Evolutionary conservation across 2,797 vertebrate genomes (phyloP).

Genomic region (Notolepis coatsorum): DNA sequence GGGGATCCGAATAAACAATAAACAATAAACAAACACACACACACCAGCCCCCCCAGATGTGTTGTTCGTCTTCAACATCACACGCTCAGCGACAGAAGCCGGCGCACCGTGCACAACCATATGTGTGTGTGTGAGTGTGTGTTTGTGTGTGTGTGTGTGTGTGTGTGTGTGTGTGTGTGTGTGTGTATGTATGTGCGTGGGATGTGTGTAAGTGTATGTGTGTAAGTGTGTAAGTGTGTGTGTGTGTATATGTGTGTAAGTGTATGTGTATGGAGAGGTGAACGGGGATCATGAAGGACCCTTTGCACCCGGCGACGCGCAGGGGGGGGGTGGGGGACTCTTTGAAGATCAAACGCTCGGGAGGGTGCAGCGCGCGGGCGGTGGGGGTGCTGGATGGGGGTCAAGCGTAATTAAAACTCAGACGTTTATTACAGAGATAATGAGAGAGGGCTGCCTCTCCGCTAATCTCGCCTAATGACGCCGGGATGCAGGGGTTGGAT

Average conservation of each 20-base stretch:
- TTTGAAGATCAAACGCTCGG: constrained; percentile 79
- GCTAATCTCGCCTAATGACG: constrained; percentile 75
- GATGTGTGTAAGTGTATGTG: neutral
- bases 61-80: neutral
- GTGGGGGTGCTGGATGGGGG: no score
- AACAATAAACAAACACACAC: neutral
- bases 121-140: constrained; percentile 6
- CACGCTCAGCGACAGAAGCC: neutral
- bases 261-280: constrained; percentile 25
- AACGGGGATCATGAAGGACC: constrained; percentile 36
- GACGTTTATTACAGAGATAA: constrained; percentile 75
- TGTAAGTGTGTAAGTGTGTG: neutral
- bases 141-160: neutral
- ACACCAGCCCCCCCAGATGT: neutral
- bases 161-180: constrained; percentile 1
- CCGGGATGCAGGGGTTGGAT: constrained; percentile 65
- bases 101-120: neutral
- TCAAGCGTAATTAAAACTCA: constrained; percentile 77
- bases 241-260: neutral
- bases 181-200: constrained; percentile 5
- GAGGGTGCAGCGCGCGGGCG: constrained; percentile 53
- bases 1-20: no score
- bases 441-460: constrained; percentile 63
- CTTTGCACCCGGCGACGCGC: constrained; percentile 57
- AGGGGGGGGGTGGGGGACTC: constrained; percentile 50